phyloP scores from a whole-genome alignment of 2,797 vertebrate genomes.

The Syngnathus rostellatus region DNA sequence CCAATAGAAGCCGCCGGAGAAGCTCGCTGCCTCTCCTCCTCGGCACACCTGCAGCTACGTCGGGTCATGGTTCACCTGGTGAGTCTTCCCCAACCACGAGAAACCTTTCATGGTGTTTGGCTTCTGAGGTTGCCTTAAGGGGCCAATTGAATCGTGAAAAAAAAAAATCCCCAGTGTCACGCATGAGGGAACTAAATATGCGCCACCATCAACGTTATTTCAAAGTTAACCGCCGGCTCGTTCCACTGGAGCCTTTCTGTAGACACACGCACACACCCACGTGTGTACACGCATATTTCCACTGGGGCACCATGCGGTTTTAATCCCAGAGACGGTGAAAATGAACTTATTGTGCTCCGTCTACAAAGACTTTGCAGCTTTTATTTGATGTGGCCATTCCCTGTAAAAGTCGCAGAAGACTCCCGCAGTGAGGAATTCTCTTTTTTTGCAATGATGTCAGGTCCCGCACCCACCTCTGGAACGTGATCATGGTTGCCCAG shows the following conservation, averaged over 20 bases:
- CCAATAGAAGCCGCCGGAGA: slow-evolving; percentile 31
- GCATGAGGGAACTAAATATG: slow-evolving; percentile 48
- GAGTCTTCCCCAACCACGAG: slow-evolving; percentile 29
- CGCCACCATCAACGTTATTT: slow-evolving; percentile 64
- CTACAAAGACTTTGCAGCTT: slow-evolving; percentile 56
- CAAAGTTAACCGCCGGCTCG: slow-evolving; percentile 56
- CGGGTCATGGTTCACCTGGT: slow-evolving; percentile 40
- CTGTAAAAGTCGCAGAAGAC: slow-evolving; percentile 54
- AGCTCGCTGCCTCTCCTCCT: slow-evolving; percentile 16
- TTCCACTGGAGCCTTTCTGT: slow-evolving; percentile 39
- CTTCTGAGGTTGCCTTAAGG: slow-evolving; percentile 54
- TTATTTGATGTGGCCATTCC: slow-evolving; percentile 62
- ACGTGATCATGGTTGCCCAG: slow-evolving; percentile 76
- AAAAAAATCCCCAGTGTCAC: slow-evolving; percentile 35
- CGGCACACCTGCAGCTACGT: slow-evolving; percentile 14
- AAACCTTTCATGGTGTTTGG: slow-evolving; percentile 54
- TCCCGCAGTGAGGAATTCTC: neutral
- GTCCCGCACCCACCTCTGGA: slow-evolving; percentile 68
- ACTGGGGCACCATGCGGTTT: slow-evolving; percentile 38
- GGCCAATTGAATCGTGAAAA: slow-evolving; percentile 52
- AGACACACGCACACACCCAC: slow-evolving; percentile 22
- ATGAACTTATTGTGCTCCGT: slow-evolving; percentile 66
- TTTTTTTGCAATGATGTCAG: neutral
- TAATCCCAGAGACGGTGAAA: slow-evolving; percentile 61
- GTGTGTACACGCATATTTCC: slow-evolving; percentile 23